Conservation (phyloP, 2,888 invertebrate species). For the Melangyna quadrimaculata region DNA sequence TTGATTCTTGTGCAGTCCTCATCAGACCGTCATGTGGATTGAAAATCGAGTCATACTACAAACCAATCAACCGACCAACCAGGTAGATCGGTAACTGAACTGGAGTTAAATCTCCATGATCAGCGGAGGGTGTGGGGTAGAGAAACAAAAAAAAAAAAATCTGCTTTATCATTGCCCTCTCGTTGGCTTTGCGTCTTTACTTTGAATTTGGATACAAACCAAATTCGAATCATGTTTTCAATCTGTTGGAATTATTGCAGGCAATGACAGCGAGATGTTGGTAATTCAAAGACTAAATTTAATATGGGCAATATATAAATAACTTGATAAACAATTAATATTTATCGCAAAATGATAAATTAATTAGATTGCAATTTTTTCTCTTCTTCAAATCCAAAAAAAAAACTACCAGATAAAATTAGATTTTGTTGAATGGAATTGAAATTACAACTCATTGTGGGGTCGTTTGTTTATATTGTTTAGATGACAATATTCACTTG, state of each 20-base stretch:
- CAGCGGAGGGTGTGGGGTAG: neutral
- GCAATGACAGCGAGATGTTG: slow-evolving; percentile 30
- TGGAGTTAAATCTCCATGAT: neutral
- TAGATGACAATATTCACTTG: neutral
- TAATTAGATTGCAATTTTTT: neutral
- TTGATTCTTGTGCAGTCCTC: neutral
- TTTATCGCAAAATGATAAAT: neutral
- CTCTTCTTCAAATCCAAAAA: neutral
- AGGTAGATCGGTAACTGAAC: neutral
- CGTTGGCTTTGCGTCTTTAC: neutral
- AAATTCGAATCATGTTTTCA: slow-evolving; percentile 55
- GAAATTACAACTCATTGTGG: neutral
- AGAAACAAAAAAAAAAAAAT: slow-evolving; percentile 10
- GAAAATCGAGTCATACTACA: neutral
- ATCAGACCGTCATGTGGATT: neutral
- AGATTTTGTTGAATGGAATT: neutral
- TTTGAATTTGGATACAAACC: slow-evolving; percentile 12
- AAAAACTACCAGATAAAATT: neutral
- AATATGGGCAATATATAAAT: slow-evolving; percentile 27
- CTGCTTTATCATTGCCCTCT: slow-evolving; percentile 66
- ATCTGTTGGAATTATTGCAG: slow-evolving; percentile 26
- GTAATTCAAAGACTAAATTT: neutral
- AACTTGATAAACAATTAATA: neutral
- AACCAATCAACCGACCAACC: neutral
- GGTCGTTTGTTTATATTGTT: neutral